These are phyloP conservation scores for Heliconius eleuchia DNA, from an alignment of 1,140 invertebrate genomes.

Conservation along the genomic window DNA sequence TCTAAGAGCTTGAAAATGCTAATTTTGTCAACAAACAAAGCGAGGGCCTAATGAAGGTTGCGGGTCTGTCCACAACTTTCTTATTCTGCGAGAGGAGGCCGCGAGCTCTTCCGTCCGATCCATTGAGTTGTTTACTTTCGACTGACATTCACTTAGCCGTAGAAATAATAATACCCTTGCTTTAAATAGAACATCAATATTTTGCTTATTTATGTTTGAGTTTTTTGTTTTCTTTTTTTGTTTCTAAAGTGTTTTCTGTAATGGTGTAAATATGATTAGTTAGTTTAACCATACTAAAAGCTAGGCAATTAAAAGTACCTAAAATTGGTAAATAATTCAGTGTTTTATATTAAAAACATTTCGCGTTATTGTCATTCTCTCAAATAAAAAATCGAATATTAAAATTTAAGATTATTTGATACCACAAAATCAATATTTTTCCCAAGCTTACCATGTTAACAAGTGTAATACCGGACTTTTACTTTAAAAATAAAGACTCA, in stretches of 20 bases:
- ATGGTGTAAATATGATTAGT: no score
- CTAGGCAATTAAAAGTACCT: no score
- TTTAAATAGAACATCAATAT: conserved; percentile 16
- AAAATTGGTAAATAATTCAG: no score
- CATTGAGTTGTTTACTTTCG: conserved; percentile 75
- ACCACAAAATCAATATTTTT: not conserved
- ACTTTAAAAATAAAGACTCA: conserved; percentile 39
- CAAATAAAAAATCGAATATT: not conserved
- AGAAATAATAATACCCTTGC: conserved; percentile 56
- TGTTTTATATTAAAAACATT: no score
- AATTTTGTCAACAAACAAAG: conserved; percentile 78
- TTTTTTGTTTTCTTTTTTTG: not conserved
- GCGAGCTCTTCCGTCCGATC: conserved; percentile 70
- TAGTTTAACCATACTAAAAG: no score
- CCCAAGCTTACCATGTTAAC: not conserved
- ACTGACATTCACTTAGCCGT: conserved; percentile 58
- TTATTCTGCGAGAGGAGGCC: conserved; percentile 67
- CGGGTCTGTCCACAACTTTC: conserved; percentile 70
- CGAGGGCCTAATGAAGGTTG: conserved; percentile 76
- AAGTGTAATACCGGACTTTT: not conserved
- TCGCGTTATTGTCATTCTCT: no score
- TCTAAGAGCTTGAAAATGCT: conserved; percentile 70
- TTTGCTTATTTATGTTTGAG: conserved; percentile 4
- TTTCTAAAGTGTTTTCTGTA: not conserved
- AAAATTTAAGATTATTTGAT: not conserved